phyloP scores from a whole-genome alignment of 1,140 invertebrate genomes.

The Caerostris darwini region DNA sequence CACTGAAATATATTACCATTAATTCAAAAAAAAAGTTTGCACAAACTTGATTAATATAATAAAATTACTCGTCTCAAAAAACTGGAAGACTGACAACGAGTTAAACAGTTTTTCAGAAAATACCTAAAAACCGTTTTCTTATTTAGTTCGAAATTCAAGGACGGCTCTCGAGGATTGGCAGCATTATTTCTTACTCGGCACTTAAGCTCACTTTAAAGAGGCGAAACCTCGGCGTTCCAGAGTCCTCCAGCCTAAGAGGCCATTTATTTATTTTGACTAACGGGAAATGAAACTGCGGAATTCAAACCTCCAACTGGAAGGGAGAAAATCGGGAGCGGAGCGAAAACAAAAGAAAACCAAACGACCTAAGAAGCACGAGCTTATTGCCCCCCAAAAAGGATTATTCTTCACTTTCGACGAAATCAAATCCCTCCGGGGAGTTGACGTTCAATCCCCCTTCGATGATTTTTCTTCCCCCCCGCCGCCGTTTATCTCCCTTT shows the following conservation, averaged over 20 bases:
- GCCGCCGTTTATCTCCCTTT: conserved; percentile 16
- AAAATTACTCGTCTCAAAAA: background rate
- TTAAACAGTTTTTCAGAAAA: background rate
- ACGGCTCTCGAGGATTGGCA: background rate
- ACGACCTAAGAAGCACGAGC: conserved; percentile 34
- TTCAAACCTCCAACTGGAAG: conserved; percentile 1
- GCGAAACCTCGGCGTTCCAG: conserved; percentile 17
- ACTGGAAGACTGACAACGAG: background rate
- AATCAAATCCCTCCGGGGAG: conserved; percentile 57
- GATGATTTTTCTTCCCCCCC: conserved; percentile 8
- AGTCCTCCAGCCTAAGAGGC: conserved; percentile 19
- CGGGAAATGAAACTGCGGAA: conserved; percentile 63
- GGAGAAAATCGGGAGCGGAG: background rate
- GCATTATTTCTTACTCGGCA: conserved; percentile 25
- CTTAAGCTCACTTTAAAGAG: conserved; percentile 32
- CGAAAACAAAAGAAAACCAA: conserved; percentile 30
- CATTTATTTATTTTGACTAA: conserved; percentile 62
- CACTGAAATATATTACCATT: no score
- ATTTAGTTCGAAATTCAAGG: background rate
- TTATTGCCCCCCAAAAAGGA: conserved; percentile 54
- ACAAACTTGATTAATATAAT: background rate
- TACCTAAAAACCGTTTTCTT: background rate
- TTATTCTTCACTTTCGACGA: conserved; percentile 69
- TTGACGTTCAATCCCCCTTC: conserved; percentile 2
- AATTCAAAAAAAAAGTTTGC: no score